Base-by-base conservation (phyloP, 2,888 invertebrate genomes). In the Scaptomyza polygonia region DNA sequence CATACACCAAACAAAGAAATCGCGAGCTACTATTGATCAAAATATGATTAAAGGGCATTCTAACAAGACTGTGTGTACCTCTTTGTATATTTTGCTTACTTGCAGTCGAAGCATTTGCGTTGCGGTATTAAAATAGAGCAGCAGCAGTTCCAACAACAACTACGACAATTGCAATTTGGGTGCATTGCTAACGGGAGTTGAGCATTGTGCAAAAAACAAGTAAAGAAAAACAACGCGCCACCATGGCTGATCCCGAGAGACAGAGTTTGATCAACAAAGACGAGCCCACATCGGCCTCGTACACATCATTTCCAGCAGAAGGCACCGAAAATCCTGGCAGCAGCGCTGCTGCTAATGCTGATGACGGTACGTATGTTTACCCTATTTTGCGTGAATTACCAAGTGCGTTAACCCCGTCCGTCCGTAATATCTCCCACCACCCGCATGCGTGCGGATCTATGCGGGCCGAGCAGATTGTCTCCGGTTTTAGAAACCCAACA, bases 241-340 rank as follows among this genome's bases (percentile, higher is more conserved):
- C 63, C 48, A 91, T 91, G 91, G 87, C 88, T 67, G 91, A 91
- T 86, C 89, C 89, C 39, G 91, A 91, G 72, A 89, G 89, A 73
- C 91, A 91, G 75, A 87, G 90, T 56, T 82, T 91, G 61, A 81
- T 91, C 67, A 85, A 86, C 61, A 89, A 89, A 52, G 90, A 91
- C 18, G 77, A 82, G 40, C 77, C 79, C 42, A 82, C 77, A 21
- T 56, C 67, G 52, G 27, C 48, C 45, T 82, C 86, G 79, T 90
- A 91, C 63, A 79, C 81, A n/a, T 75, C 88, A 25, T 78, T 84
- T 27, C 72, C 81, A 47, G 76, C 65, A 16, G 88, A 79, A 30
- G 88, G 74, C 32, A 65, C 62, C 42, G 83, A 78, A 34, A 83
- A 88, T 79, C 84, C 86, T 5, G 84, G 72, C 48, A 54, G 59